Percentiles rank a stretch among this genome's conserved stretches.
phyloP scores from a whole-genome alignment of 2,797 vertebrate genomes.

The Sarcophilus harrisii region DNA sequence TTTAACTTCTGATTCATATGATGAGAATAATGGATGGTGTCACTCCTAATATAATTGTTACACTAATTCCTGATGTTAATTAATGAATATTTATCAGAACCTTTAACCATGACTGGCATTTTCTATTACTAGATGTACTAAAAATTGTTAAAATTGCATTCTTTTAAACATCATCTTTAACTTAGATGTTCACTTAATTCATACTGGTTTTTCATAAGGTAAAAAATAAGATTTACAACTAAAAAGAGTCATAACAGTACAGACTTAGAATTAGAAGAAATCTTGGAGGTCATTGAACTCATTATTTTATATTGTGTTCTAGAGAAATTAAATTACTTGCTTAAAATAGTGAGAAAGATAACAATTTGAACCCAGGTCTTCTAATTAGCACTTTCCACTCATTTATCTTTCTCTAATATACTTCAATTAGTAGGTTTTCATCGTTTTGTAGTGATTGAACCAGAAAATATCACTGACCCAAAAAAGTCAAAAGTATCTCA shows the following conservation, averaged over 20 bases:
- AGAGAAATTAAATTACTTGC: background rate
- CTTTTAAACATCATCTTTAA: slow-evolving; percentile 7
- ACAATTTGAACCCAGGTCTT: background rate
- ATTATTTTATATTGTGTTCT: background rate
- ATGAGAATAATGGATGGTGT: background rate
- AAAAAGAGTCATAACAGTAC: background rate
- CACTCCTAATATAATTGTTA: background rate
- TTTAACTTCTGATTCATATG: background rate
- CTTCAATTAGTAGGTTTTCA: background rate
- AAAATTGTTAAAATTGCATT: slow-evolving; percentile 14
- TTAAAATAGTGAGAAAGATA: background rate
- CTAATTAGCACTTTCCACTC: background rate
- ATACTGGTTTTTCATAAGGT: background rate
- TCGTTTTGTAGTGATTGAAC: background rate
- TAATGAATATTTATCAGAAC: slow-evolving; percentile 2
- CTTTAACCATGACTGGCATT: background rate
- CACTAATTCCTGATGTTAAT: background rate
- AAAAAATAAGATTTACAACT: background rate
- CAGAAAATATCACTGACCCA: background rate
- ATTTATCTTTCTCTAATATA: background rate
- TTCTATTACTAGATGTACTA: background rate
- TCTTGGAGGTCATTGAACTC: background rate
- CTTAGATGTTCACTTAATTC: background rate
- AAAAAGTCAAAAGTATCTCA: background rate
- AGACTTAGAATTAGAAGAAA: background rate